Evolutionary conservation across 2,797 vertebrate species (phyloP), one percentile per base, ranked within the genome.

Genomic region (Pogonophryne albipinna): DNA sequence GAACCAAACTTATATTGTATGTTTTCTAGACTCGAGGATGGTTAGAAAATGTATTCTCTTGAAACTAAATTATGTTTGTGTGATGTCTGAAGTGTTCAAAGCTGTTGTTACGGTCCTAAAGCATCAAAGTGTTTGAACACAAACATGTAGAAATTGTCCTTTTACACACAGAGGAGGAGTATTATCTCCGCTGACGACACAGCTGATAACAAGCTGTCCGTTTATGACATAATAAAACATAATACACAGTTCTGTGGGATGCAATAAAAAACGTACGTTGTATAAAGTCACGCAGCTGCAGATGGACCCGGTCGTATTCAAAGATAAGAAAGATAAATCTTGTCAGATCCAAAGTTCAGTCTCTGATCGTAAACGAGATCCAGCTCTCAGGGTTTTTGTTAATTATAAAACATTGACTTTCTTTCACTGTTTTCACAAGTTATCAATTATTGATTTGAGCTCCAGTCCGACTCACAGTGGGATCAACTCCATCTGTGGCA

Each of bases 311-410:
- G 41, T 65, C 2, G 6, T 52, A 19, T 47, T 50, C 0, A 38
- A 4, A 4, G 85, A 87, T 82, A 82, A 82, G 78, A 51, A 47
- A 42, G 16, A 8, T 47, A 58, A 58, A 47, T 62, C 31, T 4
- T 52, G 4, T 45, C 65, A 0, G 66, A 65, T 62, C 63, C 85
- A 82, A 88, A 88, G 90, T 78, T 74, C 76, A 57, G 34, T 9
- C 34, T 19, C 17, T 3, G 31, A 63, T 20, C 3, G 23, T 5
- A 34, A 50, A 38, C 10, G 2, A 8, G 56, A 20, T 17, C 19
- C 3, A 2, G 31, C 23, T 52, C 2, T 13, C 9, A 38, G 2
- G 41, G 49, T 52, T 44, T 31, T 15, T 66, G 17, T n/a, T 15
- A 51, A 52, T 6, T 7, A 56, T 15, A 6, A 7, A 12, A 60